A percentile compares a stretch with the other conserved stretches of the same genome.
Conservation (phyloP, 2,797 vertebrate species). For the Poecilia velifera region DNA sequence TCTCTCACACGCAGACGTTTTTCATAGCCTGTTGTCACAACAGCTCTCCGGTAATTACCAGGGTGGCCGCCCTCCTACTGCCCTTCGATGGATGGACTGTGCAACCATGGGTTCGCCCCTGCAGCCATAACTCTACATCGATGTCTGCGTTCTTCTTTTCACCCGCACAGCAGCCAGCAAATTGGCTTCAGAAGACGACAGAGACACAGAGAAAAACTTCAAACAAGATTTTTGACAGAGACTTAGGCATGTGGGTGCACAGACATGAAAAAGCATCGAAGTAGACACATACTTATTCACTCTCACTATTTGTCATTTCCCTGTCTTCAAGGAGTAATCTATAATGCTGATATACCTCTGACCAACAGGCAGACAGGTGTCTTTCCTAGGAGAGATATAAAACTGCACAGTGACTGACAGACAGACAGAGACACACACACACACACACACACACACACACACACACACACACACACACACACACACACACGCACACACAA, state of each 20-base stretch:
- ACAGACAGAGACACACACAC: slow-evolving; percentile 18
- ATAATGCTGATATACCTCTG: slow-evolving; percentile 63
- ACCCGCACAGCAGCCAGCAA: slow-evolving; percentile 64
- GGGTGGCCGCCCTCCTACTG: slow-evolving; percentile 77
- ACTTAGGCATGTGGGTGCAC: slow-evolving; percentile 16
- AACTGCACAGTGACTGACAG: slow-evolving; percentile 34
- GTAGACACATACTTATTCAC: slow-evolving; percentile 48
- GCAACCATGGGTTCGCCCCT: slow-evolving; percentile 76
- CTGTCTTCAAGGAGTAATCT: slow-evolving; percentile 68
- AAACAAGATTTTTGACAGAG: slow-evolving; percentile 45
- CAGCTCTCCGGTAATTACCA: slow-evolving; percentile 85
- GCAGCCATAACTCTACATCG: slow-evolving; percentile 81
- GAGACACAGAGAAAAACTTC: slow-evolving; percentile 48
- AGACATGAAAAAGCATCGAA: slow-evolving; percentile 52
- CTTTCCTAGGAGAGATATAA: slow-evolving; percentile 42
- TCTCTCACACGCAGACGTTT: slow-evolving; percentile 14
- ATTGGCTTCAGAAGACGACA: slow-evolving; percentile 70
- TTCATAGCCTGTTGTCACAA: slow-evolving; percentile 78
- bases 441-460: slow-evolving; percentile 5
- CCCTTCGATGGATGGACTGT: slow-evolving; percentile 79
- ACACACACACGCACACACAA: slow-evolving; percentile 31
- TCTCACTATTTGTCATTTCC: slow-evolving; percentile 58
- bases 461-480: slow-evolving; percentile 14
- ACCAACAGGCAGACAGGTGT: slow-evolving; percentile 59
- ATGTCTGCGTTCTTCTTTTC: slow-evolving; percentile 59